Base-by-base conservation (phyloP, 2,888 invertebrate species). In the Syrphus vitripennis region DNA sequence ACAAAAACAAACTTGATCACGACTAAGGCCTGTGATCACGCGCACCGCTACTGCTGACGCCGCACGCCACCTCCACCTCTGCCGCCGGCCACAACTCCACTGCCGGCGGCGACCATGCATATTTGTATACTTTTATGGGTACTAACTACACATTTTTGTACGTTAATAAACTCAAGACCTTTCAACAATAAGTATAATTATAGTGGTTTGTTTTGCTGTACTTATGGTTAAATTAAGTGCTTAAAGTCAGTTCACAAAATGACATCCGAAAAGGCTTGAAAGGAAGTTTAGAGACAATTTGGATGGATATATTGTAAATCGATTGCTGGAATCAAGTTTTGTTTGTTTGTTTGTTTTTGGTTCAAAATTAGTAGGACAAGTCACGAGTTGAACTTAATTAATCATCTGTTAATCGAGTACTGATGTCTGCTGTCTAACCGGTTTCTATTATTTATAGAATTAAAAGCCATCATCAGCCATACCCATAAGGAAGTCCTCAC, bases 21-120 rank as follows among this genome's bases (percentile, higher is more conserved):
- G 65, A 29, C 45, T 45, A 7, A 19, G 45, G 65, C 29, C 45
- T 65, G 65, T 65, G 65, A 65, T 65, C 65, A 65, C 65, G 42
- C 10, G 63, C 63, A 63, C 42, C 63, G 45, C 40, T n/a, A 40
- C 59, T 59, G 34, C 53, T 7, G 26, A 59, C 40, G 37, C 12
- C 40, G 48, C 16, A 37, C 4, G 59, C n/a, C 37, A 19, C 34
- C 4, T 2, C 12, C 34, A 3, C 7, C 4, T 3, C 29, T n/a
- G 10, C 29, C 55, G 5, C 6, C 16, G 1, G 16, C 29, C 12
- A 21, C 21, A 9, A 19, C 2, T 0, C 2, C n/a, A 16, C n/a
- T 14, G 42, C n/a, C 16, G 42, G 5, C 21, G n/a, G 21, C 45
- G 65, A 45, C 65, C 65, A 45, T 65, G 65, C 65, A 45, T 65